Base-by-base conservation (phyloP, 2,888 invertebrate species). In the Hirtodrosophila alboralis region DNA sequence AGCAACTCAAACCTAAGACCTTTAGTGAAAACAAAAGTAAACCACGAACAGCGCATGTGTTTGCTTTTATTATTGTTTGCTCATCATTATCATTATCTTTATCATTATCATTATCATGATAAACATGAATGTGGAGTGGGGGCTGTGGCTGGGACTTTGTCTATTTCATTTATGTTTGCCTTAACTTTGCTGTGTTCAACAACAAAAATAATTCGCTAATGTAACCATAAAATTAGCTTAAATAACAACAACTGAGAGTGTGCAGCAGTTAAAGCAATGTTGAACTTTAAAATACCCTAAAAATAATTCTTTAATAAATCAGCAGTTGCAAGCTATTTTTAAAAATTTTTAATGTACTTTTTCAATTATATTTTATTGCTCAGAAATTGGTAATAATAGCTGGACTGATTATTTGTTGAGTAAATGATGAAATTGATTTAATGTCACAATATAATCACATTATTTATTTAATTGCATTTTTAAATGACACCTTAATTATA, bases 181-280 rank as follows among this genome's bases (percentile, higher is more conserved):
- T 66, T 66, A 62, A 54, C 63, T 45, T 38, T 43, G 28, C 70
- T 41, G 41, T 43, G 59, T 70, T 62, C 40, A 62, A 51, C 41
- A 68, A 56, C 53, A 59, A 76, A 70, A 68, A 77, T 71, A 75
- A 74, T 74, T 74, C 62, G 48, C 77, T 80, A 77, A 74, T 77
- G 64, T 74, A 54, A 62, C 54, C 75, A 77, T 63, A 63, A 80
- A 68, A 65, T 65, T 40, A 45, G 47, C 41, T 27, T 37, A 63
- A 66, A 64, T 44, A 63, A 44, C 21, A 51, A 30, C 37, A 56
- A 26, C 12, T n/a, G 16, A 12, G 6, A 54, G 33, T 52, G 18
- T n/a, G n/a, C n/a, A n/a, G n/a, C n/a, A n/a, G n/a, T n/a, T n/a
- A n/a, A n/a, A n/a, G 9, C 13, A 0, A 5, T 8, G 12, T 13